Base-by-base conservation (phyloP, 1,140 invertebrate genomes). In the Heliconius himera region DNA sequence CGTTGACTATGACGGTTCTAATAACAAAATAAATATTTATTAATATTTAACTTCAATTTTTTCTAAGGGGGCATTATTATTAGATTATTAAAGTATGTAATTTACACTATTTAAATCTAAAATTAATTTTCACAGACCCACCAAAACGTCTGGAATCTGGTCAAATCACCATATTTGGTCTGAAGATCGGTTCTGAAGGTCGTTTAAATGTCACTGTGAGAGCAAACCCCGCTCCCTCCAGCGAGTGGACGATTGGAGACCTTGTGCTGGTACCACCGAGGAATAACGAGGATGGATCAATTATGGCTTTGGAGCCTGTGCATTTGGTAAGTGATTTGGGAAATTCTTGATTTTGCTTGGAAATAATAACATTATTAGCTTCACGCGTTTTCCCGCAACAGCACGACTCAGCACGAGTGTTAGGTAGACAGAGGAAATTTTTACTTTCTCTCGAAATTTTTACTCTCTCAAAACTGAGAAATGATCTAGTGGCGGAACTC, bases 131-230 rank as follows among this genome's bases (percentile, higher is more conserved):
- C 8, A 16, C 90, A 97, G 97, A 96, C 92, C 92, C 96, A 3
- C 97, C 97, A 8, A 95, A 96, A 79, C 88, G 94, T 82, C 80
- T 90, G 78, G 91, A 94, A 20, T 84, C 87, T 0, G 95, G 92
- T 74, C 93, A 88, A 2, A 95, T 96, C 80, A 95, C 96, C 54
- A 95, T 96, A 41, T 97, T 97, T 85, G 97, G 97, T 4, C 96
- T 97, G 54, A 96, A 96, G 73, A 92, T 97, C 76, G 97, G 97
- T 2, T 95, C 96, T 70, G 95, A 95, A 73, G 97, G 96, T 41
- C 92, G 95, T 8, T 96, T 98, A 41, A 96, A 96, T 76, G 95
- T 97, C 2, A 96, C 96, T 1, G 94, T 97, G 8, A 91, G 96
- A 1, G 96, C 97, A 6, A 96, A 97, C 89, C 97, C 97, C 0